Conservation (phyloP, 2,797 vertebrate species). For the Syngnathus acus region DNA sequence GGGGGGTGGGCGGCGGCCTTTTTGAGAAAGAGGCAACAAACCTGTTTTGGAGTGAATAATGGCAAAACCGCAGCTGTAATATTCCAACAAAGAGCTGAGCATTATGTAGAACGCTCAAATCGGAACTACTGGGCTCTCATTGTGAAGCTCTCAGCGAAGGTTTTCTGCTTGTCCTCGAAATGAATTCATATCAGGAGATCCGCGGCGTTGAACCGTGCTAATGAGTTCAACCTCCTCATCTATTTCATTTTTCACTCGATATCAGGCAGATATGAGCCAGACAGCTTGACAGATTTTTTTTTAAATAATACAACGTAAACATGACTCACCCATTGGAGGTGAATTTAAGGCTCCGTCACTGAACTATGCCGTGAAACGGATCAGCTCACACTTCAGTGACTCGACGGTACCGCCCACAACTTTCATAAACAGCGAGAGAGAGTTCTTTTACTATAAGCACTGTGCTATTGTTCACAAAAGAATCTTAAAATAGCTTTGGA, state of each 20-base stretch:
- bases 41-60: background rate
- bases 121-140: background rate
- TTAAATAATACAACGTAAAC: background rate
- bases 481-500: background rate
- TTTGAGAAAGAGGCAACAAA: constrained; percentile 8
- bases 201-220: constrained; percentile 36
- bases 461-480: background rate
- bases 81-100: background rate
- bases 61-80: background rate
- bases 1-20: background rate
- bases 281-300: background rate
- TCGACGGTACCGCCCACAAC: too few relatives aligned
- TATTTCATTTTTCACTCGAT: constrained; percentile 31
- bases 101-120: background rate
- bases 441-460: too few relatives aligned
- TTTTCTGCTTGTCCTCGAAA: constrained; percentile 30
- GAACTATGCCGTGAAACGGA: background rate
- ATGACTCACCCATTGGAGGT: background rate
- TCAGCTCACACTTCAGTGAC: background rate
- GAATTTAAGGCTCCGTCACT: background rate
- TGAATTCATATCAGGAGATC: constrained; percentile 49
- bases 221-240: constrained; percentile 46
- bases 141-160: constrained; percentile 17
- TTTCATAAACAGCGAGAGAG: background rate
- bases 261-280: constrained; percentile 7